Evolutionary conservation across 2,888 invertebrate genomes (phyloP).

Genomic region (Trisateles emortualis): DNA sequence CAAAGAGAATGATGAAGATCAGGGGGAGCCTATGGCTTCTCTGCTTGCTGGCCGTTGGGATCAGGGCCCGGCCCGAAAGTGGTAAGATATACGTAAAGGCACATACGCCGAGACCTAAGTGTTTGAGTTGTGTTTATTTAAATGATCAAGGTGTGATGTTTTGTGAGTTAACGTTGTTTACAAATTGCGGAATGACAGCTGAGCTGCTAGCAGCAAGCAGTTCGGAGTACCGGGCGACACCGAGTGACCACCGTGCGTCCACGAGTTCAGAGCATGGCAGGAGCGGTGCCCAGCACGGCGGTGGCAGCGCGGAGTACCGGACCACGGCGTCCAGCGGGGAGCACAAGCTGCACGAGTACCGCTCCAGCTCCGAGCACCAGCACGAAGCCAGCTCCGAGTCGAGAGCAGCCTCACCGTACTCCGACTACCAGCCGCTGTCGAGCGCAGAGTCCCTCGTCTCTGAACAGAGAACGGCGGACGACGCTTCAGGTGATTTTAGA

Average conservation of each 20-base stretch:
- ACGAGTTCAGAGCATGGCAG: not conserved
- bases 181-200: constrained; percentile 16
- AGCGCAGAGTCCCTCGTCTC: constrained; percentile 9
- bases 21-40: constrained; percentile 47
- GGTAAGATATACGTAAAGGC: constrained; percentile 40
- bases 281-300: not conserved
- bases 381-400: not conserved
- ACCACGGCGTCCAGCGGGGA: not conserved
- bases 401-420: not conserved
- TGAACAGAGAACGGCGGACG: constrained; percentile 6
- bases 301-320: not conserved
- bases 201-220: constrained; percentile 21
- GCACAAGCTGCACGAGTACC: not conserved
- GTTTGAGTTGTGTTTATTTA: constrained; percentile 12
- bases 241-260: not conserved
- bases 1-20: constrained; percentile 52
- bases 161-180: constrained; percentile 18
- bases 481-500: not conserved
- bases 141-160: constrained; percentile 12
- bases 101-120: not conserved
- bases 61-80: constrained; percentile 40
- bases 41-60: constrained; percentile 43
- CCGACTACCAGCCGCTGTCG: not conserved
- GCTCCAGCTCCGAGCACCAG: not conserved
- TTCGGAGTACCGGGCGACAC: constrained; percentile 12